phyloP scores from a whole-genome alignment of 2,113 vertebrate species.

The Plectropomus leopardus region DNA sequence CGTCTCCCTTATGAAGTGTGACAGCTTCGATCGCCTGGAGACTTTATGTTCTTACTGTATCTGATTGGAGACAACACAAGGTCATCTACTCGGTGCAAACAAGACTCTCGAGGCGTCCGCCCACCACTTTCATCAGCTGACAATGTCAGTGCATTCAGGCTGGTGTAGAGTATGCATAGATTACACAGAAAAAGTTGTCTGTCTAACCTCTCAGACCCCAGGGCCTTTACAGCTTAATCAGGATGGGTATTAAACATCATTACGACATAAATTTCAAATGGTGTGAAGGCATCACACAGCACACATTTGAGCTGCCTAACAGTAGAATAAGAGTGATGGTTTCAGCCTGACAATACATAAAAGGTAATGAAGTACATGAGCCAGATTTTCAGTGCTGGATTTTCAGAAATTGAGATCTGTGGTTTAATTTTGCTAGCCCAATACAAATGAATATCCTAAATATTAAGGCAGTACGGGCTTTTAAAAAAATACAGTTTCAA shows the following conservation, averaged over 20 bases:
- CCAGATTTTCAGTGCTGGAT: background rate
- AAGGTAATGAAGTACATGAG: background rate
- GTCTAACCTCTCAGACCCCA: slow-evolving; percentile 42
- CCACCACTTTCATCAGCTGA: slow-evolving; percentile 62
- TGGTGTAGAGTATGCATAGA: slow-evolving; percentile 15
- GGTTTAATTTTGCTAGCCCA: background rate
- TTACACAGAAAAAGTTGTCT: slow-evolving; percentile 41
- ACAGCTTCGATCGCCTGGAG: slow-evolving; percentile 64
- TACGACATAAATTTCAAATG: slow-evolving; percentile 21
- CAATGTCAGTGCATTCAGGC: slow-evolving; percentile 49
- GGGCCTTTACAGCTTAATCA: slow-evolving; percentile 29
- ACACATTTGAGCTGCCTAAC: background rate
- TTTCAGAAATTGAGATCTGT: background rate
- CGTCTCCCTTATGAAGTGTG: slow-evolving; percentile 62
- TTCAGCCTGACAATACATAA: background rate
- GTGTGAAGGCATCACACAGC: background rate
- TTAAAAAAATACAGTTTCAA: background rate
- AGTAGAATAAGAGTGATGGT: background rate
- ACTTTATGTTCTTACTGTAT: slow-evolving; percentile 55
- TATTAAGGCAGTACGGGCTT: background rate
- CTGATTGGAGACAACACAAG: slow-evolving; percentile 61
- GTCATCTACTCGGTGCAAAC: slow-evolving; percentile 58
- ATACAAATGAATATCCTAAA: background rate
- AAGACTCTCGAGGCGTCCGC: slow-evolving; percentile 58
- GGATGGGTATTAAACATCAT: slow-evolving; percentile 27